Evolutionary conservation across 1,140 invertebrate genomes (phyloP).

Genomic region (Megathymus violae): DNA sequence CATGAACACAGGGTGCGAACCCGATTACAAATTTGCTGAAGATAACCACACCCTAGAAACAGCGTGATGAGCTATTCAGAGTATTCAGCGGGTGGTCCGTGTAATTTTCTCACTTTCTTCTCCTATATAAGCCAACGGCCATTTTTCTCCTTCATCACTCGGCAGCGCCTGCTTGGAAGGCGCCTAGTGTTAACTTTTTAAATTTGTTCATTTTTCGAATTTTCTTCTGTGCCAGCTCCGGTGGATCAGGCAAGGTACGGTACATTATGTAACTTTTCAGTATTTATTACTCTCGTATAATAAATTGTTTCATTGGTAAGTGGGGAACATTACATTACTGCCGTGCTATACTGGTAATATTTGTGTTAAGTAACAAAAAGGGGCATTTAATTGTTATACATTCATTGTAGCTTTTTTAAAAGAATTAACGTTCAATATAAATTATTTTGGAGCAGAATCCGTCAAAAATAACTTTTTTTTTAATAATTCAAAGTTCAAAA

Average conservation of each 20-base stretch:
- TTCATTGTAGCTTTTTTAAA: too few species aligned
- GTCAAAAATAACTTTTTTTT: too few species aligned
- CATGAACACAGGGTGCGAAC: constrained; percentile 63
- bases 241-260: constrained; percentile 51
- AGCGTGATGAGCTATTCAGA: constrained; percentile 73
- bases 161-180: constrained; percentile 26
- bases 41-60: constrained; percentile 70
- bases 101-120: constrained; percentile 68
- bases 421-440: too few species aligned
- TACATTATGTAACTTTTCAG: too few species aligned
- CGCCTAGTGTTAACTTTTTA: constrained; percentile 29
- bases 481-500: too few species aligned
- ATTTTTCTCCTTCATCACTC: constrained; percentile 47
- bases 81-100: constrained; percentile 70
- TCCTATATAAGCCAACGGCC: constrained; percentile 58
- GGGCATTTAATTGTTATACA: too few species aligned
- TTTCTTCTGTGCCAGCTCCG: constrained; percentile 1
- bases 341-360: too few species aligned
- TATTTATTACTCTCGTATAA: too few species aligned
- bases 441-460: too few species aligned
- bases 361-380: too few species aligned
- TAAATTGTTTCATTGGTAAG: too few species aligned
- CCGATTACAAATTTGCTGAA: constrained; percentile 69
- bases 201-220: constrained; percentile 34
- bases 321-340: too few species aligned